Conservation (phyloP, 2,888 invertebrate genomes). For the Synergus japonicus region DNA sequence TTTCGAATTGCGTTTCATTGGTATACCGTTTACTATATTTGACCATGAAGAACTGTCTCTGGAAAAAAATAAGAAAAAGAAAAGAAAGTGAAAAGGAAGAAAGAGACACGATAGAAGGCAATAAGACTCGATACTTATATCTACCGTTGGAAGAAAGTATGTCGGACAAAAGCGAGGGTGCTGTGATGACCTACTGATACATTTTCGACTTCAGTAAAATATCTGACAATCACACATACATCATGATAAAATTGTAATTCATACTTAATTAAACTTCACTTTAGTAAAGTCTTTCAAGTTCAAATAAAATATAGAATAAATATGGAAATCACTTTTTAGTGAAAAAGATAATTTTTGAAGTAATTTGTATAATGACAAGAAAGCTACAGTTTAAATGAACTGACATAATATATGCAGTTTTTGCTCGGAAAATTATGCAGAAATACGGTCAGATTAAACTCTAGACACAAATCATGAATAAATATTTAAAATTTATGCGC, state of each 20-base stretch:
- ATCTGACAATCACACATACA: neutral
- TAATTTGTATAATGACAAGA: neutral
- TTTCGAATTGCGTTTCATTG: slow-evolving; percentile 8
- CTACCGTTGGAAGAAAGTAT: slow-evolving; percentile 65
- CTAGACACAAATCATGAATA: neutral
- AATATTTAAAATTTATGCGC: slow-evolving; percentile 7
- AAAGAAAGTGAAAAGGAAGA: slow-evolving; percentile 54
- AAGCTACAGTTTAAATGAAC: neutral
- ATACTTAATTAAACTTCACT: neutral
- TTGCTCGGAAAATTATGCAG: neutral
- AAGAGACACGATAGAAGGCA: slow-evolving; percentile 48
- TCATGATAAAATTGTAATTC: neutral
- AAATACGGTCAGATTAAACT: neutral
- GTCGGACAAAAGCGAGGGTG: slow-evolving; percentile 69
- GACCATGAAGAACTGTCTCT: slow-evolving; percentile 32
- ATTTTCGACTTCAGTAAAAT: slow-evolving; percentile 59
- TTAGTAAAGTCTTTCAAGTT: neutral
- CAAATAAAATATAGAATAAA: neutral
- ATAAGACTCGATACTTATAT: slow-evolving; percentile 38
- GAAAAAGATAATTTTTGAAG: neutral
- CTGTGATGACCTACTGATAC: slow-evolving; percentile 72
- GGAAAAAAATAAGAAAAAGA: slow-evolving; percentile 55
- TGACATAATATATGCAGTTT: neutral
- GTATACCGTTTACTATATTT: slow-evolving; percentile 35
- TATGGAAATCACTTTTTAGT: neutral